Conservation (phyloP, 2,113 vertebrate species). For the Thymallus thymallus region DNA sequence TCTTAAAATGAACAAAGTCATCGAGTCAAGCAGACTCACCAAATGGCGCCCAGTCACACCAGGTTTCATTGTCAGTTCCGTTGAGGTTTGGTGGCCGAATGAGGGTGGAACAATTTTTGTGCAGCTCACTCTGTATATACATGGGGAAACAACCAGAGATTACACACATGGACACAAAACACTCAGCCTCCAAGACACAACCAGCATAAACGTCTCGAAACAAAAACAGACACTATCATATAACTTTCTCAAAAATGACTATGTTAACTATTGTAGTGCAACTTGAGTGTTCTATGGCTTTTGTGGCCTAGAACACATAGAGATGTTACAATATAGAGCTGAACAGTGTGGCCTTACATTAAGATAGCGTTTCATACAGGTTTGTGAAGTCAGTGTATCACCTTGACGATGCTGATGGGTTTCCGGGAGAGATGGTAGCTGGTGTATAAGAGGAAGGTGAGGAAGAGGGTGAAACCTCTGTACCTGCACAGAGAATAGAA, state of each 20-base stretch:
- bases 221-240: too few species aligned
- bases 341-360: too few species aligned
- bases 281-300: too few species aligned
- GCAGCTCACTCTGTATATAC: constrained; percentile 82
- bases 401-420: constrained; percentile 97
- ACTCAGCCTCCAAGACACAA: neutral
- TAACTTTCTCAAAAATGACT: too few species aligned
- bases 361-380: neutral
- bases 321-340: too few species aligned
- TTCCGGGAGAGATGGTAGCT: constrained; percentile 95
- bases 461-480: constrained; percentile 82
- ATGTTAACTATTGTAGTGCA: too few species aligned
- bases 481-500: constrained; percentile 74
- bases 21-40: constrained; percentile 74
- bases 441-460: constrained; percentile 92
- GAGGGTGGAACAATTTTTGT: constrained; percentile 84
- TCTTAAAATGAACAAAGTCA: neutral
- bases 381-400: constrained; percentile 42
- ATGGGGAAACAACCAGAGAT: neutral
- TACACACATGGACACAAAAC: neutral
- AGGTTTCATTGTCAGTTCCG: constrained; percentile 79
- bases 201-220: neutral
- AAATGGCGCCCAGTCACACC: constrained; percentile 93
- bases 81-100: constrained; percentile 66
- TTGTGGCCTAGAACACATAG: too few species aligned